Percentiles rank a stretch among this genome's conserved stretches.
phyloP scores from a whole-genome alignment of 2,113 vertebrate genomes.

The Chionomys nivalis region DNA sequence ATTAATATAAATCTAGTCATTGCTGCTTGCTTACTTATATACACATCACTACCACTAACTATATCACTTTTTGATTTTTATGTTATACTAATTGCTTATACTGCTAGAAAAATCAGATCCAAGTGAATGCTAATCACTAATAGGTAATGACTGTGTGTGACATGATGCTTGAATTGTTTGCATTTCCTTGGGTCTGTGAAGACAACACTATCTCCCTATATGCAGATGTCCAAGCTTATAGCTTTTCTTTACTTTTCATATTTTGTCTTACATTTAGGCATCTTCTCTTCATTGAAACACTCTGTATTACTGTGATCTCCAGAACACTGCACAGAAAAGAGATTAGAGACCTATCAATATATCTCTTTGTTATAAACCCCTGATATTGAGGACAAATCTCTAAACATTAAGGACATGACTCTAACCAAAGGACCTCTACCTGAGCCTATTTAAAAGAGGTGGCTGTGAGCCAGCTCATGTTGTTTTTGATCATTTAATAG shows the following conservation, averaged over 20 bases:
- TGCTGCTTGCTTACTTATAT: not conserved
- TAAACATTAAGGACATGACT: not conserved
- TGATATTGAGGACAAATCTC: not conserved
- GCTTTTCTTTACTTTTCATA: not conserved
- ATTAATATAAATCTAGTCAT: not conserved
- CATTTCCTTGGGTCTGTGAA: rapidly evolving
- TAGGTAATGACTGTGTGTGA: not conserved
- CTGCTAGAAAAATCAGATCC: not conserved
- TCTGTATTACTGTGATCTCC: not conserved
- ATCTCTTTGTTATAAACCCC: not conserved
- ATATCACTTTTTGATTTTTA: not conserved
- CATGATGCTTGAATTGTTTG: not conserved
- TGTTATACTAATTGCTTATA: not conserved
- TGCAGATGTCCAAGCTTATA: not conserved
- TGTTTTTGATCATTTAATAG: not conserved
- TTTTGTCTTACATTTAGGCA: not conserved
- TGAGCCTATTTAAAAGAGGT: not conserved
- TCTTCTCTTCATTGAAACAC: not conserved
- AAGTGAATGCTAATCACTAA: not conserved
- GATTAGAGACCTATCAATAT: not conserved
- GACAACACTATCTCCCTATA: rapidly evolving
- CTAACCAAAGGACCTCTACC: not conserved
- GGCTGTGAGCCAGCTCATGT: not conserved
- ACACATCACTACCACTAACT: not conserved
- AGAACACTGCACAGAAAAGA: not conserved